phyloP scores from a whole-genome alignment of 2,113 vertebrate genomes.

The Dicaeum eximium region DNA sequence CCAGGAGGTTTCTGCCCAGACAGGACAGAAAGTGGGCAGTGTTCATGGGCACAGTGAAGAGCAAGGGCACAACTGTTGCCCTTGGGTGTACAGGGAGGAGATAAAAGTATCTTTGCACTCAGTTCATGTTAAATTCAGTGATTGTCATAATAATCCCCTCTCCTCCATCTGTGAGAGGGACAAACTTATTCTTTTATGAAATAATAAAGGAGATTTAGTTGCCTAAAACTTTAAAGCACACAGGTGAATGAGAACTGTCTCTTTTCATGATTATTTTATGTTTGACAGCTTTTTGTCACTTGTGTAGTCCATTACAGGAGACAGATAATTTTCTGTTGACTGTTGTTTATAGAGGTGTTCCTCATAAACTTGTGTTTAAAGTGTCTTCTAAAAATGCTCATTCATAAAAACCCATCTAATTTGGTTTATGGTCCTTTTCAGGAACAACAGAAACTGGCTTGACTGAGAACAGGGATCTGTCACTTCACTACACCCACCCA shows the following conservation, averaged over 20 bases:
- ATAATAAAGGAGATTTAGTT: neutral
- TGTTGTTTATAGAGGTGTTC: neutral
- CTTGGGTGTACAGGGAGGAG: neutral
- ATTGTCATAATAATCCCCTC: neutral
- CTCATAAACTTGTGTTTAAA: neutral
- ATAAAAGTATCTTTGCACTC: neutral
- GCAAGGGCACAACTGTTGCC: neutral
- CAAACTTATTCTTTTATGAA: neutral
- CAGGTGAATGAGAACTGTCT: neutral
- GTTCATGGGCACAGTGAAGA: rapidly evolving
- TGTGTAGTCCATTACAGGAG: neutral
- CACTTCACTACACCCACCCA: neutral
- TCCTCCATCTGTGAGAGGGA: neutral
- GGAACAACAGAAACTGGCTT: neutral
- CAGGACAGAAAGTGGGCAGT: neutral
- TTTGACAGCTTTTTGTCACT: neutral
- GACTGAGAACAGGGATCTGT: neutral
- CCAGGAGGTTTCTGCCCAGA: neutral
- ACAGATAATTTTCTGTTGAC: neutral
- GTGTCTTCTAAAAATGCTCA: neutral
- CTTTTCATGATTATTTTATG: neutral
- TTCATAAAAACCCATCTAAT: neutral
- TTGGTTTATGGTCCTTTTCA: neutral
- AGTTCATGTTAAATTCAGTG: neutral
- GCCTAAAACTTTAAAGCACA: neutral